Evolutionary conservation across 2,888 invertebrate species (phyloP), one percentile per base, ranked within the genome.

Genomic region (Sphaerophoria rueppellii): DNA sequence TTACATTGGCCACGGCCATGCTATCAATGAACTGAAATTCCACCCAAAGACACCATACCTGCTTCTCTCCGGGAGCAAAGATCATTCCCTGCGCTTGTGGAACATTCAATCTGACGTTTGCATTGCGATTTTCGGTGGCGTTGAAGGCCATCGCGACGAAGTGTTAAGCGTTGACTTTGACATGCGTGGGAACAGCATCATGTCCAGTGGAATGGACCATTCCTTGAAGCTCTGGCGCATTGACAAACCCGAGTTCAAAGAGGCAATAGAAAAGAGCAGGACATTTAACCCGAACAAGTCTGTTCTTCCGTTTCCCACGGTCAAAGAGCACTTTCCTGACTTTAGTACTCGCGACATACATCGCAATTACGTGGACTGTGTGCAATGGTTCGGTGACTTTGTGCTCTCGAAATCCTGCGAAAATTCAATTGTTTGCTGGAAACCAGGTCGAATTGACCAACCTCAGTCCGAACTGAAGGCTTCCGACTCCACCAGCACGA

Each of bases 201-300:
- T 98, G 92, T 98, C 99, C 0, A 98, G 98, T 90, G 98, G 99
- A 2, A 99, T 99, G 98, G 99, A 99, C 90, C 99, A 99, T 91
- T 98, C 98, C 0, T 92, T 99, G 5, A 98, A 98, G 91, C 93
- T 99, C 9, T 99, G 99, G 99, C 93, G 95, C 58, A 92, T 99
- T 4, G 96, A 98, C 88, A 97, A 96, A 79, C 94, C 95, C 0
- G 95, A 95, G 24, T 96, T 98, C 93, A 93, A 95, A 85, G 95
- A 96, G 87, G 96, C 97, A 0, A 96, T 98, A 70, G 95, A 95
- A 87, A 95, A 95, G 81, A 98, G 98, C 0, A 97, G 97, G 88
- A 94, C 93, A 37, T 98, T 96, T 90, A 96, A 96, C 89, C 94
- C 96, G 5, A 95, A 94, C 81, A 94, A 96, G 87, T 95, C 95